Base-by-base conservation (phyloP, 2,113 vertebrate genomes). In the Lota lota region DNA sequence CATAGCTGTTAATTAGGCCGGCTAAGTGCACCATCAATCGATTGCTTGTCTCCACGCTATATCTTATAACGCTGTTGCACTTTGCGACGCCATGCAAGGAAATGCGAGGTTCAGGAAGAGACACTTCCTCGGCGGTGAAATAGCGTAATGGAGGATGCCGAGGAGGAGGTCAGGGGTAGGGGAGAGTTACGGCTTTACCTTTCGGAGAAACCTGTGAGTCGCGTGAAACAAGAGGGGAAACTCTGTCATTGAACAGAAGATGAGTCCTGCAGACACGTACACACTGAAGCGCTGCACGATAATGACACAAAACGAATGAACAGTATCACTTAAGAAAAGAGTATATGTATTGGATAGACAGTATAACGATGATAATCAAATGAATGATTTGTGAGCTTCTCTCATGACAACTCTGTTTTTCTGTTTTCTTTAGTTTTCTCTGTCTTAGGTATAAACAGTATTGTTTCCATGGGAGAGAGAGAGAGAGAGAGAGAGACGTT, bases 21-120 rank as follows among this genome's bases (percentile, higher is more conserved):
- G 85, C 87, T 90, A 87, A 92, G 91, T 90, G 87, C 88, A 86
- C 88, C 89, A 91, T 92, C 91, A 89, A 92, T 92, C 89, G 89
- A 91, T 90, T 83, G 85, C 80, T 77, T 85, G 85, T 89, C 89
- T 82, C 76, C 61, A 28, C 12, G 81, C 80, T 84, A 84, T 88
- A 88, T 87, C 87, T 91, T 89, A 91, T 90, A 90, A 84, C 81
- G 64, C 70, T 57, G 75, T 74, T 77, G 72, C 81, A 61, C 77
- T 82, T 76, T 66, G 73, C 77, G 79, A 81, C 64, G 65, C 60
- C 22, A n/a, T 70, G 67, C 40, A 20, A 83, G 80, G 85, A 89
- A 89, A 88, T 84, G 88, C 63, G 76, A 89, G 81, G 85, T 80
- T 76, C 74, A 76, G 74, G 69, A 83, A 85, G 83, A 86, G 79